These are phyloP conservation scores for Eriocheir sinensis DNA, from an alignment of 1,140 invertebrate genomes.

Conservation along the genomic window DNA sequence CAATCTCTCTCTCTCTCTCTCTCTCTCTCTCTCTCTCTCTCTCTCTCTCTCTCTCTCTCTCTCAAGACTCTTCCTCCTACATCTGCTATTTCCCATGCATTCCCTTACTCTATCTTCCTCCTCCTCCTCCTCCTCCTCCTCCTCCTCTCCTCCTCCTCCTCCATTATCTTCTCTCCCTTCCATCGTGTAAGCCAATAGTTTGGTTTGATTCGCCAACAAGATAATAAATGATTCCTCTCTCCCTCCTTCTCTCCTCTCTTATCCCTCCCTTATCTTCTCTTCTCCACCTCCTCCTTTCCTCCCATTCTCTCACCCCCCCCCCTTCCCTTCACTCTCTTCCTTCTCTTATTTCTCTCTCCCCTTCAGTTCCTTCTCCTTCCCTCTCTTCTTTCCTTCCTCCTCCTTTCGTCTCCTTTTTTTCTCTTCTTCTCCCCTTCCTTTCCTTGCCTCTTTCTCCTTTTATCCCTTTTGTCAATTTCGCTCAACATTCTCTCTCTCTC, in stretches of 20 bases:
- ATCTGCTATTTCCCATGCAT: too few relatives aligned
- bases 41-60: not conserved
- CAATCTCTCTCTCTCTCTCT: not conserved
- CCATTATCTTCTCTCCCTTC: not conserved
- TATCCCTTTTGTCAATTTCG: not conserved
- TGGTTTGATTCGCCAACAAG: not conserved
- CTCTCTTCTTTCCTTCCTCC: not conserved
- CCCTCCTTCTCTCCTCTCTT: not conserved
- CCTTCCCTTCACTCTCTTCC: not conserved
- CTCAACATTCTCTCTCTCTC: too few relatives aligned
- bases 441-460: not conserved
- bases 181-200: not conserved
- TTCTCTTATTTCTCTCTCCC: not conserved
- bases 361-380: not conserved
- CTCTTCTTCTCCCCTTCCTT: not conserved
- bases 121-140: too few relatives aligned
- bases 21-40: not conserved
- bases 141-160: not conserved
- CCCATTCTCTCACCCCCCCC: not conserved
- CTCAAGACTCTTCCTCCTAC: not conserved
- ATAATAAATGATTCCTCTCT: not conserved
- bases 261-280: not conserved
- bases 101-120: too few relatives aligned
- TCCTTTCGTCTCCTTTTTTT: not conserved
- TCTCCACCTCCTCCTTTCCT: not conserved